Evolutionary conservation across 1,140 invertebrate species (phyloP), one percentile per base, ranked within the genome.

Genomic region (Sarcophaga bullata): DNA sequence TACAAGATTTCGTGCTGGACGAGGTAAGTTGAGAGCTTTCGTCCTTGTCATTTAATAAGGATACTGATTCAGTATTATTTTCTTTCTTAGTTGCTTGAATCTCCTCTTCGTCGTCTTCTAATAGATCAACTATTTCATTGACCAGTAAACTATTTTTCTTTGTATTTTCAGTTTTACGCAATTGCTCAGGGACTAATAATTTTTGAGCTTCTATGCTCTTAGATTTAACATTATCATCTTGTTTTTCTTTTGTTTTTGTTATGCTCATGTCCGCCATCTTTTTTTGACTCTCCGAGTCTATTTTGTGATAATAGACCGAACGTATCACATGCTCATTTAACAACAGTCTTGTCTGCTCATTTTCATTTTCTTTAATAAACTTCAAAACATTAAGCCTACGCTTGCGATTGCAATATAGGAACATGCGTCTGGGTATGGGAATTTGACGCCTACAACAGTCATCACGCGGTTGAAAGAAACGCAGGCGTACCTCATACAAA

Each of bases 371-470:
- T 7, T 62, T 81, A 25, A 82, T 84, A 47, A 73, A 82, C 5
- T 75, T 58, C 13, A 80, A 50, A 54, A 76, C 0, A 37, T 80
- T 0, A 73, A 15, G 0, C 76, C 82, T 0, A 13, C 88, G 85
- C 0, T 84, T 82, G 4, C 86, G 84, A 72, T 89, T 89, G 0
- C 85, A 19, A 0, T 85, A 84, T 25, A 84, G 25, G 80, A 88
- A 89, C 6, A 84, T 86, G 15, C 84, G 84, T 8, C 82, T 84
- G 5, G 88, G 88, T 11, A 89, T 80, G 8, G 82, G 52, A 0
- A 89, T 82, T 9, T 81, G 85, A 6, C 88, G 86, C 0, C 87
- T 84, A 49, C 87, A 88, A 5, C 84, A 7, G 50, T 84, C 10
- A 0, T 83, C 81, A 0, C 83, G 81, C 0, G 84, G 83, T 5